phyloP scores from a whole-genome alignment of 2,113 vertebrate genomes.

The Lophochroa leadbeateri region DNA sequence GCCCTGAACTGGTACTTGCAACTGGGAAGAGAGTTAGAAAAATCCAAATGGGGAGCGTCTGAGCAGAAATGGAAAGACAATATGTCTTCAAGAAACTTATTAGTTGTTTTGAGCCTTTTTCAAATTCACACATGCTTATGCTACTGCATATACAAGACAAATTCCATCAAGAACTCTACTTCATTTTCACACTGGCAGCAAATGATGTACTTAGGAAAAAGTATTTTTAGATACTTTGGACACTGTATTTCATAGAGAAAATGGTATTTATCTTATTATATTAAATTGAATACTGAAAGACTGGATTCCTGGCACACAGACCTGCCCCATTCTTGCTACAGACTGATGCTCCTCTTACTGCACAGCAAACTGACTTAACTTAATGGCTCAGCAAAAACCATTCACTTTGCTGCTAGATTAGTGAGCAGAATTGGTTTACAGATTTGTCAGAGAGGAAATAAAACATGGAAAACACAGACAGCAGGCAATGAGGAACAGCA shows the following conservation, averaged over 20 bases:
- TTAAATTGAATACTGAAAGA: neutral
- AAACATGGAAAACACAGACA: fast-evolving
- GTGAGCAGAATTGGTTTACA: neutral
- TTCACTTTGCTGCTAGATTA: neutral
- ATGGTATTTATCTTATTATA: neutral
- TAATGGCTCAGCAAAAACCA: neutral
- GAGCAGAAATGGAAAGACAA: neutral
- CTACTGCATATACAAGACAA: neutral
- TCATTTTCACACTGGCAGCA: neutral
- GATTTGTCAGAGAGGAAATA: neutral
- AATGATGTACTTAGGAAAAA: neutral
- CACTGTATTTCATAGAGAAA: neutral
- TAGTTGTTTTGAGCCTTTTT: neutral
- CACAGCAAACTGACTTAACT: neutral
- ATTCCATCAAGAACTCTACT: neutral
- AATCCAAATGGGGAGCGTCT: fast-evolving
- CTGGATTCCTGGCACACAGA: neutral
- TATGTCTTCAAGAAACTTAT: neutral
- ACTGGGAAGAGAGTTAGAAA: neutral
- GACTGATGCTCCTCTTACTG: neutral
- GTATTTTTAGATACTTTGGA: neutral
- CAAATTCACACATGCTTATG: neutral
- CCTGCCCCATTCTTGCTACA: neutral
- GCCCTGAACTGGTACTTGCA: neutral
- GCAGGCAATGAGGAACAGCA: neutral